Conservation (phyloP, 2,113 vertebrate genomes). For the Malurus melanocephalus region DNA sequence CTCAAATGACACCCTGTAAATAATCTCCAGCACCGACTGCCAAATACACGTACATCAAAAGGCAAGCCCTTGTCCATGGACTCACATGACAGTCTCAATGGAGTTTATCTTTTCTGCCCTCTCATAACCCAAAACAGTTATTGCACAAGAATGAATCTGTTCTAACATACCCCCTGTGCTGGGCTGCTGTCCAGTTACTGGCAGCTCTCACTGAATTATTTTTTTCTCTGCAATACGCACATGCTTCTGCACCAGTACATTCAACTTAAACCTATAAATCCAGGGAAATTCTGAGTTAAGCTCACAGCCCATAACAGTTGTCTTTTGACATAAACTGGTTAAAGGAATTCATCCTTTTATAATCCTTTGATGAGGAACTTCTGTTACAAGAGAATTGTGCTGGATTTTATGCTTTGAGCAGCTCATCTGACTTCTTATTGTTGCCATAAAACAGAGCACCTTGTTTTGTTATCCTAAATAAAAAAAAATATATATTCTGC, state of each 20-base stretch:
- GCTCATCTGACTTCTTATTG: background rate
- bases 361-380: background rate
- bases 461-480: background rate
- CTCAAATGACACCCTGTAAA: constrained; percentile 32
- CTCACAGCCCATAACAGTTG: background rate
- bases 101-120: constrained; percentile 27
- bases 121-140: constrained; percentile 46
- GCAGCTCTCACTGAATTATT: constrained; percentile 18
- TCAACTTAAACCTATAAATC: constrained; percentile 7
- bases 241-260: background rate
- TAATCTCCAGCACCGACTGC: background rate
- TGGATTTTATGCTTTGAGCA: constrained; percentile 7
- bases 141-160: constrained; percentile 35
- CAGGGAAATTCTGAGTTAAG: background rate
- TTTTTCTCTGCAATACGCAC: background rate
- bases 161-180: constrained; percentile 12
- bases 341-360: background rate
- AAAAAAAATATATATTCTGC: background rate
- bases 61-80: constrained; percentile 2
- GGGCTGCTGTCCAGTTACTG: constrained; percentile 46
- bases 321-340: background rate
- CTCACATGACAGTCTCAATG: constrained; percentile 9
- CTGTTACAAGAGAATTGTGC: background rate
- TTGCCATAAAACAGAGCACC: background rate
- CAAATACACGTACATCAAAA: constrained; percentile 27